Percentiles rank a stretch among this genome's conserved stretches.
Conservation (phyloP, 2,888 invertebrate species). For the Erebia epiphron region DNA sequence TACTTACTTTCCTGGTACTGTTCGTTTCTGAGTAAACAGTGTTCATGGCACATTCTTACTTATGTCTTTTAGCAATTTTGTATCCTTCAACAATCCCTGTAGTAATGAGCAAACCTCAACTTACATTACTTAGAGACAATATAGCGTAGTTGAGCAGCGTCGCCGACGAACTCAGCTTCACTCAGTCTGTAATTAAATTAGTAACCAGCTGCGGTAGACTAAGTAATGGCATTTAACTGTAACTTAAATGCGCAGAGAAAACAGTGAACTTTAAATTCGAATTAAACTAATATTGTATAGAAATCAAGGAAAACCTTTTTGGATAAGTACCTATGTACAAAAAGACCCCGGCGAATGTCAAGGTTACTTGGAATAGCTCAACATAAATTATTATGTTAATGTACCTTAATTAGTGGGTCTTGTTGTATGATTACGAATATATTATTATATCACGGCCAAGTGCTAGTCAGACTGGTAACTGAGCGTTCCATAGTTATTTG, state of each 20-base stretch:
- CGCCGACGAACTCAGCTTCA: slow-evolving; percentile 14
- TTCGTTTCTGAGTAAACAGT: background rate
- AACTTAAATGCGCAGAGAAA: slow-evolving; percentile 13
- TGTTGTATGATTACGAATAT: no score
- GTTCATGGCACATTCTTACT: no score
- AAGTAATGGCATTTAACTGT: slow-evolving; percentile 16
- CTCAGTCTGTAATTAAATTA: slow-evolving; percentile 20
- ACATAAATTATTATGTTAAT: no score
- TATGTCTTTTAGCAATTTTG: background rate
- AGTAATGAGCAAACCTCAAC: slow-evolving; percentile 5
- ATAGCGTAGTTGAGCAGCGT: slow-evolving; percentile 15
- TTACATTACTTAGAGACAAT: slow-evolving; percentile 18
- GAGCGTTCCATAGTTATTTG: no score
- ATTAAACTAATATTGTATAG: no score
- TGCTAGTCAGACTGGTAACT: no score
- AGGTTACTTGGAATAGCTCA: no score
- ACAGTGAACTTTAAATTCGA: background rate
- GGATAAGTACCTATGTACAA: no score
- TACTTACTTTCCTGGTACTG: background rate
- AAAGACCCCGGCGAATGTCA: no score
- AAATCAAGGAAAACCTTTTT: no score
- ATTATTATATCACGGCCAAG: no score
- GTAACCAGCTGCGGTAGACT: slow-evolving; percentile 19
- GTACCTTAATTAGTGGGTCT: no score
- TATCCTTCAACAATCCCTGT: background rate